These are phyloP conservation scores for Oryctes rhinoceros DNA, from an alignment of 1,140 invertebrate genomes.

Conservation along the genomic window DNA sequence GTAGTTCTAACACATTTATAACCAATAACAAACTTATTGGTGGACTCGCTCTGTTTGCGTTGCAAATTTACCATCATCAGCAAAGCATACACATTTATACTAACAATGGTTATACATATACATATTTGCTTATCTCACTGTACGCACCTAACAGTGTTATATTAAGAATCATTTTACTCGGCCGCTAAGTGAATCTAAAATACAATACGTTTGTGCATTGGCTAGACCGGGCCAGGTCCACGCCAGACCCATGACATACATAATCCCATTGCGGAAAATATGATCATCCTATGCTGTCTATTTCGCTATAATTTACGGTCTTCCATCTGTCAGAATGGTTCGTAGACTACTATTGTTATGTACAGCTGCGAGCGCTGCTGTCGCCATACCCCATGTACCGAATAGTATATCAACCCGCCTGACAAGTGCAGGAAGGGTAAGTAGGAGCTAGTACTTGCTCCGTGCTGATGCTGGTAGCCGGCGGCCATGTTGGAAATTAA, in stretches of 20 bases:
- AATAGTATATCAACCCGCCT: slow-evolving; percentile 5
- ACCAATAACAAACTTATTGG: too few relatives aligned
- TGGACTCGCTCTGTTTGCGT: too few relatives aligned
- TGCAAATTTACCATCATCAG: too few relatives aligned
- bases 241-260: not conserved
- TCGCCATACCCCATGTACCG: not conserved
- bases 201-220: too few relatives aligned
- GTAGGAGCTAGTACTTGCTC: not conserved
- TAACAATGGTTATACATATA: too few relatives aligned
- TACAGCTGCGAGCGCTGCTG: not conserved
- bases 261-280: slow-evolving; percentile 9
- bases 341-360: not conserved
- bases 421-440: slow-evolving; percentile 17
- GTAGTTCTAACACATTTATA: too few relatives aligned
- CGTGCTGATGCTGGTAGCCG: not conserved
- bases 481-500: slow-evolving; percentile 9
- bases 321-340: slow-evolving; percentile 5
- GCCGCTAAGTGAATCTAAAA: too few relatives aligned
- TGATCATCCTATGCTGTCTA: slow-evolving; percentile 21
- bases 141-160: too few relatives aligned
- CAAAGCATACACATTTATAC: too few relatives aligned
- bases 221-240: too few relatives aligned
- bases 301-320: slow-evolving; percentile 10
- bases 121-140: too few relatives aligned
- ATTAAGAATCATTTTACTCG: too few relatives aligned